Percentiles rank a stretch among this genome's conserved stretches.
phyloP scores from a whole-genome alignment of 2,113 vertebrate genomes.

The Limanda limanda region DNA sequence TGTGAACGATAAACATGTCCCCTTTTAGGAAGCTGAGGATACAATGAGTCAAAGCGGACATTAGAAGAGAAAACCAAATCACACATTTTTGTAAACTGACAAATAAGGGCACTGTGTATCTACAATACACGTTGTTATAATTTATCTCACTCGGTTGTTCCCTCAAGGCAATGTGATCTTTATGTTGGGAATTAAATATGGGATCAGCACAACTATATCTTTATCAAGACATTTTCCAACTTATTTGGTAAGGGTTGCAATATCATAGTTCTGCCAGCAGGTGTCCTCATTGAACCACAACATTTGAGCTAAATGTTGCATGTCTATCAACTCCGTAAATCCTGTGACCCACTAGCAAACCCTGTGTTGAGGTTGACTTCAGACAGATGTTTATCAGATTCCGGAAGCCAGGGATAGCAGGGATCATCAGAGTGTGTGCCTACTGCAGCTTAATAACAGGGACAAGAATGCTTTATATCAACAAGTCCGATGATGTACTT shows the following conservation, averaged over 20 bases:
- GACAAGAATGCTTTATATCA: constrained; percentile 48
- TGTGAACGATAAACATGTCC: constrained; percentile 99
- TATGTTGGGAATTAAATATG: neutral
- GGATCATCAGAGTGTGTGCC: constrained; percentile 50
- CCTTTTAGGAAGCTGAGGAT: constrained; percentile 95
- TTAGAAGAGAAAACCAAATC: neutral
- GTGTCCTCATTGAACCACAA: constrained; percentile 51
- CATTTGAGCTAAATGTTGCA: constrained; percentile 3
- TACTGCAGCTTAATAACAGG: constrained; percentile 48
- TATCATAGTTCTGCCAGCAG: constrained; percentile 52
- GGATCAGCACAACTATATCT: neutral
- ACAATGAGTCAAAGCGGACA: constrained; percentile 7
- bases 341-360: constrained; percentile 23
- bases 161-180: neutral
- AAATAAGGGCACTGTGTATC: neutral
- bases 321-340: constrained; percentile 17
- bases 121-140: neutral
- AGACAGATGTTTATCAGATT: constrained; percentile 70
- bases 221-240: too few species aligned
- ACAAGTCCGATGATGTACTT: constrained; percentile 54
- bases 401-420: constrained; percentile 40
- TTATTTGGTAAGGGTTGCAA: constrained; percentile 3
- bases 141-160: neutral
- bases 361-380: constrained; percentile 35
- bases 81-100: neutral